Base-by-base conservation (phyloP, 1,140 invertebrate genomes). In the Drosophila neocordata region DNA sequence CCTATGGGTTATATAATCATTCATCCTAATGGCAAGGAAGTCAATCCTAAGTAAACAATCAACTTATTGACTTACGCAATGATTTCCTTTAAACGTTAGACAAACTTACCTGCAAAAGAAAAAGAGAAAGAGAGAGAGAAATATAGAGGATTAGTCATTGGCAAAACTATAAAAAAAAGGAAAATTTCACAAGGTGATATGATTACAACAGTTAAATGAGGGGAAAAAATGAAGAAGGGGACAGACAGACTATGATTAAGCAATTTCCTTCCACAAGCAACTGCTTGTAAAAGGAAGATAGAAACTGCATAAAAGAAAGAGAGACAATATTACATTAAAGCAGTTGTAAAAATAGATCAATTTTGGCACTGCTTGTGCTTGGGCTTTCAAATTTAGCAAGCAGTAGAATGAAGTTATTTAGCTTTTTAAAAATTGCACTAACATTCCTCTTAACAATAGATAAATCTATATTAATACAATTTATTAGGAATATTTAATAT, bases 1-100 rank as follows among this genome's bases (percentile, higher is more conserved):
- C 18, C 20, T 41, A 65, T 60, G 62, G 67, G 69, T 65, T 53
- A 27, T 52, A 27, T 55, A 71, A 74, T 73, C 71, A 61, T 63
- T 37, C 9, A 64, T 57, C 51, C 20, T 48, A 8, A 22, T 8
- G 37, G 15, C 13, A 11, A 48, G 63, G 55, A 77, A 61, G 61
- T 88, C 41, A 48, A 48, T 48, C 83, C 83, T 87, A 87, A 83
- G 57, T 63, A 87, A 87, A 87, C 70, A 83, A 52, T 60, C 58
- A 62, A 51, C 51, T 35, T 83, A 83, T 84, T 89, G 84, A 88
- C 76, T 88, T 88, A 88, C 83, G 72, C 79, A 88, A 88, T 69
- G 76, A 88, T 79, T 88, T 87, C 83, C 79, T 76, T 72, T 73
- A 27, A 63, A 55, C 62, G 51, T 48, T 24, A 18, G 9, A 59